Evolutionary conservation across 2,888 invertebrate genomes (phyloP), one percentile per base, ranked within the genome.

Genomic region (Rhagophthalmus giganteus): DNA sequence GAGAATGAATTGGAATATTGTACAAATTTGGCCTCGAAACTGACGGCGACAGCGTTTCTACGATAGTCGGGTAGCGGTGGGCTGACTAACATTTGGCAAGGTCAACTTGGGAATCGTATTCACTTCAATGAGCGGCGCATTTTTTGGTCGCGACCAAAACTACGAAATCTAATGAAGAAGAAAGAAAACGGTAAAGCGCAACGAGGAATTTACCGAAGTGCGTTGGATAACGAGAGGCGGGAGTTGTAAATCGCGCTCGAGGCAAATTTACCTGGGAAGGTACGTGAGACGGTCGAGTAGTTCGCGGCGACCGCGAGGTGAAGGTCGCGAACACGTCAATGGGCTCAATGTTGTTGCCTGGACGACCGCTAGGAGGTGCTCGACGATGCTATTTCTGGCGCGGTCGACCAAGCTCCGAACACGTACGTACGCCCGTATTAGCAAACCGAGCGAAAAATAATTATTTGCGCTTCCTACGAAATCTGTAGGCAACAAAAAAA

Each of bases 261-360:
- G 77, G 78, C 77, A 77, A 78, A 78, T 77, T 77, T 78, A 78
- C 77, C 78, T 78, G 77, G 74, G 40, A 52, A 52, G 73, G 75
- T 76, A 76, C 75, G 77, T 77, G 77, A 77, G 77, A 73, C 73
- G 75, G 51, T 48, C 40, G 52, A 51, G 52, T 53, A 55, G 48
- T 47, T 48, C 48, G 44, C 53, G 61, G 67, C 67, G 69, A 69
- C 50, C 61, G 67, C 66, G 69, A 69, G 68, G 67, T 68, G 66
- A 67, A 66, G 68, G 62, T 62, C 60, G 60, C 42, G 58, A 55
- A 54, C 63, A 60, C 63, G 66, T 57, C 66, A 65, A 65, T 65
- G 65, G 64, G 63, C 60, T 16, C 49, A 55, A 57, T 54, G 41
- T 57, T 58, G 66, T 67, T 66, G 64, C 64, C 63, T 63, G 63